phyloP scores from a whole-genome alignment of 2,888 invertebrate species.

The Dryococelus australis region DNA sequence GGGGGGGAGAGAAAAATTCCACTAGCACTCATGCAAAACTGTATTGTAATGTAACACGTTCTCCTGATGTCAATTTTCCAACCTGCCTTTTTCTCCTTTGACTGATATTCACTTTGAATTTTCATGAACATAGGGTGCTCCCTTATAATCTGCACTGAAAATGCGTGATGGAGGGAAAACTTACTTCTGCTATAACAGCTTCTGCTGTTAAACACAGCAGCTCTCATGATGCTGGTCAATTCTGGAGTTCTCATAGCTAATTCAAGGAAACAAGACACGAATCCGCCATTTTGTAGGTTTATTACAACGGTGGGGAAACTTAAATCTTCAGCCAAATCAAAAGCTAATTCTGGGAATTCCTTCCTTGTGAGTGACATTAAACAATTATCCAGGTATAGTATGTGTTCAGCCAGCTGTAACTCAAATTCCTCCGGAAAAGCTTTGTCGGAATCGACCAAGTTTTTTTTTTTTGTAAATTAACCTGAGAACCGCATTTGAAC shows the following conservation, averaged over 20 bases:
- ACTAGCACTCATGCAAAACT: too few relatives aligned
- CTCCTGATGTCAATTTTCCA: too few relatives aligned
- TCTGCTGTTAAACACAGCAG: slow-evolving; percentile 6
- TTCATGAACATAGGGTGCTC: too few relatives aligned
- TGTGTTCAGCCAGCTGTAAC: slow-evolving; percentile 20
- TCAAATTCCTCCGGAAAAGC: neutral
- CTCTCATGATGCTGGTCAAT: slow-evolving; percentile 35
- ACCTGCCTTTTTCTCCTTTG: too few relatives aligned
- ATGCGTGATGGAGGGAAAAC: too few relatives aligned
- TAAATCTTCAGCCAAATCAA: slow-evolving; percentile 41
- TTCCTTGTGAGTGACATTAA: slow-evolving; percentile 37
- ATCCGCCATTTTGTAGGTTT: slow-evolving; percentile 41
- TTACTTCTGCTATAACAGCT: too few relatives aligned
- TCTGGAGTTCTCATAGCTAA: slow-evolving; percentile 36
- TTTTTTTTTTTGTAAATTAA: neutral
- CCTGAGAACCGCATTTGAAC: neutral
- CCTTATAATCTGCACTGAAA: too few relatives aligned
- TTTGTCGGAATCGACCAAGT: slow-evolving; percentile 26
- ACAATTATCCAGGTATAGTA: slow-evolving; percentile 35
- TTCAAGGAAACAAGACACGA: too few relatives aligned
- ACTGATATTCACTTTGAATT: too few relatives aligned
- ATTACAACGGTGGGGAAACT: too few relatives aligned
- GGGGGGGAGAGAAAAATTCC: too few relatives aligned
- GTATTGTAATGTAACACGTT: too few relatives aligned
- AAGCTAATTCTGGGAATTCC: slow-evolving; percentile 44